Base-by-base conservation (phyloP, 64 coral and sea anemone genomes). In the Exaiptasia diaphana region DNA sequence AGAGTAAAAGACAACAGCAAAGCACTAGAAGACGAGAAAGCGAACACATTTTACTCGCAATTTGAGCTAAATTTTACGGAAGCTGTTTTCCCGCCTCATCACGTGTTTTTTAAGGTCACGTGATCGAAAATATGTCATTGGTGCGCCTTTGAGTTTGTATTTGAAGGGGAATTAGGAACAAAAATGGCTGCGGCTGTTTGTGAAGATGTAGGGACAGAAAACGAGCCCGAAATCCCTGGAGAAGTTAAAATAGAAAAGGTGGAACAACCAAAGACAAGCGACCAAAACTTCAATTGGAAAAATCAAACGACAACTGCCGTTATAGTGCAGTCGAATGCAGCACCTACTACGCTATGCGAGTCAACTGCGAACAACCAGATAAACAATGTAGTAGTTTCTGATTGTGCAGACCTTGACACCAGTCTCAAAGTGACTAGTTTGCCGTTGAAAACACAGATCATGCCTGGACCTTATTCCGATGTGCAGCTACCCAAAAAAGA, bases 161-260 rank as follows among this genome's bases (percentile, higher is more conserved):
- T 67, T 87, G 70, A 70, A 77, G 84, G 64, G 70, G 72, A 87
- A 77, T 83, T 76, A 61, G 67, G 73, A 73, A 85, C 86, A 53
- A 88, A 88, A 88, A 95, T 95, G 91, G 91, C 91, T 71, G 72
- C 91, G 74, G 76, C 64, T 63, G 67, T 61, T 33, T 88, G 72
- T 61, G 86, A 95, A 60, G 80, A 95, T 79, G 74, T 44, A 56
- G 67, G 71, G 80, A 58, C 87, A 45, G 33, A 80, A 77, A 83
- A 89, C 67, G 87, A 84, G 61, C 86, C 91, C 53, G 91, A 95
- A 74, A 83, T 84, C 38, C 78, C 85, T 12, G 91, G 91, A 73
- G 91, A 95, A 95, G 91, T 95, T 50, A 95, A 95, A 81, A 95
- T 95, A 56, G 91, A 95, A 62, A 95, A 95, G 42, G 80, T 95